phyloP scores from a whole-genome alignment of 2,113 vertebrate species.

The Mus pahari region DNA sequence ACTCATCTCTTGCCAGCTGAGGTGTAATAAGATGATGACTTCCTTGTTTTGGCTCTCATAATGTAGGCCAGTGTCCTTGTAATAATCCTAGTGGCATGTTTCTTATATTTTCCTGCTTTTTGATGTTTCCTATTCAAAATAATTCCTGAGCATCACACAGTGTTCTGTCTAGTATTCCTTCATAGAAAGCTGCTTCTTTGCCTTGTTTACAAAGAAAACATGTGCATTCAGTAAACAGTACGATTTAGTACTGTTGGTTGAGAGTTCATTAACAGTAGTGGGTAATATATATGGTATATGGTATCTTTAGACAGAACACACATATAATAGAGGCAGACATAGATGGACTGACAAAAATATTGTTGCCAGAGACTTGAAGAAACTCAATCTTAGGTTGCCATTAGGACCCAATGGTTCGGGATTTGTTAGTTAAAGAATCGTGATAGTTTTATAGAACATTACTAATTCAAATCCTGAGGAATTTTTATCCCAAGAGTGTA shows the following conservation, averaged over 20 bases:
- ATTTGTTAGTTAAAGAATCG: background rate
- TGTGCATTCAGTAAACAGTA: background rate
- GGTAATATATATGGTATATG: background rate
- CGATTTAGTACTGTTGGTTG: background rate
- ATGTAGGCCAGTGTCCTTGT: background rate
- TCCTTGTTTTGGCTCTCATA: background rate
- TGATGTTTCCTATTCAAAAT: background rate
- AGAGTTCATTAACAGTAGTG: background rate
- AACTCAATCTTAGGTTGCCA: background rate
- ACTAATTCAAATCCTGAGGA: background rate
- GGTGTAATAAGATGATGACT: background rate
- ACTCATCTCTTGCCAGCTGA: background rate
- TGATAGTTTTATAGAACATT: conserved; percentile 1
- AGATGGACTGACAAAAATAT: background rate
- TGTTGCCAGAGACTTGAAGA: background rate
- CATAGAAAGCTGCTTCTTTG: background rate
- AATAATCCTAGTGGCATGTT: background rate
- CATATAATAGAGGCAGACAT: background rate
- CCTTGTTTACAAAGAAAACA: background rate
- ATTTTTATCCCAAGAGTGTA: background rate
- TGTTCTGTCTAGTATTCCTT: background rate
- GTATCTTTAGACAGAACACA: conserved; percentile 7
- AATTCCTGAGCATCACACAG: background rate
- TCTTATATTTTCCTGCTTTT: background rate
- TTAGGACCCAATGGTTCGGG: background rate